Conservation (phyloP, 2,113 vertebrate genomes). For the Rattus norvegicus region DNA sequence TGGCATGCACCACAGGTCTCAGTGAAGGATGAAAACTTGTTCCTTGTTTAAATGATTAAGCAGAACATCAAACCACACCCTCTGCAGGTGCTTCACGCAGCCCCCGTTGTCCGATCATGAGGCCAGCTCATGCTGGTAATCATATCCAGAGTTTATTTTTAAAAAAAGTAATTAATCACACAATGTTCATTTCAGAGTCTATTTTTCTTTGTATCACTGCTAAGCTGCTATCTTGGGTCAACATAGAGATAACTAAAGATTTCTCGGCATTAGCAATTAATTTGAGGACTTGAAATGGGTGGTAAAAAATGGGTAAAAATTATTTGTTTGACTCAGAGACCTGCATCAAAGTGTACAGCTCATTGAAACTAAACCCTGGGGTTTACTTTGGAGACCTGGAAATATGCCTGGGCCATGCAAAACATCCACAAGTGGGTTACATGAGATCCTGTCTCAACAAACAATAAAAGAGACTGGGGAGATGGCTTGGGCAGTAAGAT, state of each 20-base stretch:
- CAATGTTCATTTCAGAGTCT: not conserved
- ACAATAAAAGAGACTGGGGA: not conserved
- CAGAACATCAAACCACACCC: accelerated
- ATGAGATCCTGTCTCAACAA: not conserved
- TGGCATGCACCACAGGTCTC: not conserved
- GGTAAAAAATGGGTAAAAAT: not conserved
- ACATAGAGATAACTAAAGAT: not conserved
- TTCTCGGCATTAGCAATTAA: not conserved
- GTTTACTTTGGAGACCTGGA: not conserved
- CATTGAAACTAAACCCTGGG: not conserved
- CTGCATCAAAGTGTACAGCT: no score
- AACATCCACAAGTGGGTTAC: not conserved
- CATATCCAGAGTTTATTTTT: no score
- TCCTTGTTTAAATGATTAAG: not conserved
- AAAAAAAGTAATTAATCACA: not conserved
- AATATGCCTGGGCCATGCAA: not conserved
- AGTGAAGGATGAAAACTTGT: not conserved
- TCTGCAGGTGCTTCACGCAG: accelerated
- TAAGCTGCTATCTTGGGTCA: not conserved
- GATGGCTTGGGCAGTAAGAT: no score
- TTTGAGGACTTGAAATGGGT: not conserved
- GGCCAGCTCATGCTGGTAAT: accelerated
- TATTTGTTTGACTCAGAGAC: not conserved
- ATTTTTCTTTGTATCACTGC: not conserved
- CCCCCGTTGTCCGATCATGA: accelerated